These are phyloP conservation scores for Amphiprion clarkii DNA, from an alignment of 2,797 vertebrate genomes.

Conservation along the genomic window DNA sequence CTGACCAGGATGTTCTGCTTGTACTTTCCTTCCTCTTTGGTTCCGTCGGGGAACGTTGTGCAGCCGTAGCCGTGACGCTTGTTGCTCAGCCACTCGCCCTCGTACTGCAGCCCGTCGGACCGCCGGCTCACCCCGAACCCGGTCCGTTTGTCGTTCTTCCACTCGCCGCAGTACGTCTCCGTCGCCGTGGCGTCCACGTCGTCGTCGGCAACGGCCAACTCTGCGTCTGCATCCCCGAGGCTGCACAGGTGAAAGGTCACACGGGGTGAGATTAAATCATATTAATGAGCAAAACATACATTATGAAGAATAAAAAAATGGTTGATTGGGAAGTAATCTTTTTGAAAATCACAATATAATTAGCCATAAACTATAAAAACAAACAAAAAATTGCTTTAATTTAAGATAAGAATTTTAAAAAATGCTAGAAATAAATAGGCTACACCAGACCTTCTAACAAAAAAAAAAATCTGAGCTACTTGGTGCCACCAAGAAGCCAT, in stretches of 20 bases:
- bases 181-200: constrained; percentile 97
- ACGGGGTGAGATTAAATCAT: too few species aligned
- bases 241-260: constrained; percentile 74
- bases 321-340: too few species aligned
- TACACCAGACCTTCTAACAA: too few species aligned
- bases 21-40: constrained; percentile 99
- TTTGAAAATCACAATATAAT: too few species aligned
- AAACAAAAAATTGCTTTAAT: too few species aligned
- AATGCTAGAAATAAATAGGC: too few species aligned
- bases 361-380: too few species aligned
- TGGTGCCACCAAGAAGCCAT: too few species aligned
- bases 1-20: constrained; percentile 97
- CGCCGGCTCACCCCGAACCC: constrained; percentile 95
- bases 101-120: constrained; percentile 95
- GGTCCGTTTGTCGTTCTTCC: constrained; percentile 96
- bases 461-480: too few species aligned
- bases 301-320: too few species aligned
- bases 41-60: constrained; percentile 96
- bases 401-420: too few species aligned
- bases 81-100: constrained; percentile 97
- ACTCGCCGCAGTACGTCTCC: constrained; percentile 95
- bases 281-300: too few species aligned
- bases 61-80: constrained; percentile 97
- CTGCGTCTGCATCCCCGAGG: constrained; percentile 94
- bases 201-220: constrained; percentile 91